Evolutionary conservation across 1,140 invertebrate species (phyloP).

Genomic region (Orius laevigatus): DNA sequence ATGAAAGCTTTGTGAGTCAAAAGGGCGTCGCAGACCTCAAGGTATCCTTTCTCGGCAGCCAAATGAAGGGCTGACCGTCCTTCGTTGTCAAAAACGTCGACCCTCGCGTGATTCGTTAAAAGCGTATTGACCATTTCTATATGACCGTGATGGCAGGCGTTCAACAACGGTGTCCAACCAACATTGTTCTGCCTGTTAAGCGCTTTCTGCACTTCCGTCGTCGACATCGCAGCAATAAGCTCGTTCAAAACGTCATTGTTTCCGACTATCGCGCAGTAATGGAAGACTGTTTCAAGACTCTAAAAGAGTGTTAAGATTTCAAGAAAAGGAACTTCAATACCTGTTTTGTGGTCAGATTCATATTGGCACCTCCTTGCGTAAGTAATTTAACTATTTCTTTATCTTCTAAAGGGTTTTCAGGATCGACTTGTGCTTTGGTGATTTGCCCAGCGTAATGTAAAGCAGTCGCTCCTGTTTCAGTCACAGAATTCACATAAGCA

Average conservation of each 20-base stretch:
- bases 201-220: conserved; percentile 75
- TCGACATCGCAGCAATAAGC: conserved; percentile 77
- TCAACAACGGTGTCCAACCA: conserved; percentile 91
- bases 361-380: conserved; percentile 77
- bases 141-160: conserved; percentile 56
- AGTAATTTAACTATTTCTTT: conserved; percentile 76
- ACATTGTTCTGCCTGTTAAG: conserved; percentile 80
- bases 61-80: conserved; percentile 88
- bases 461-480: conserved; percentile 82
- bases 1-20: conserved; percentile 95
- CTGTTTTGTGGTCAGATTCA: conserved; percentile 60
- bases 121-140: conserved; percentile 49
- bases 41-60: conserved; percentile 83
- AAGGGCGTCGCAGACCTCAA: conserved; percentile 83
- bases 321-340: conserved; percentile 27
- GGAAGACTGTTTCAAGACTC: conserved; percentile 83
- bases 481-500: conserved; percentile 61
- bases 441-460: conserved; percentile 78
- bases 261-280: conserved; percentile 84
- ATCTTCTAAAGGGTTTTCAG: conserved; percentile 60
- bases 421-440: conserved; percentile 59
- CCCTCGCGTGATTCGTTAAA: conserved; percentile 79
- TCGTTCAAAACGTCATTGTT: conserved; percentile 89
- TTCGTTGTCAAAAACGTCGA: conserved; percentile 96
- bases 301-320: conserved; percentile 26